These are phyloP conservation scores for Narcine bancroftii DNA, from an alignment of 2,113 vertebrate genomes.

Conservation along the genomic window DNA sequence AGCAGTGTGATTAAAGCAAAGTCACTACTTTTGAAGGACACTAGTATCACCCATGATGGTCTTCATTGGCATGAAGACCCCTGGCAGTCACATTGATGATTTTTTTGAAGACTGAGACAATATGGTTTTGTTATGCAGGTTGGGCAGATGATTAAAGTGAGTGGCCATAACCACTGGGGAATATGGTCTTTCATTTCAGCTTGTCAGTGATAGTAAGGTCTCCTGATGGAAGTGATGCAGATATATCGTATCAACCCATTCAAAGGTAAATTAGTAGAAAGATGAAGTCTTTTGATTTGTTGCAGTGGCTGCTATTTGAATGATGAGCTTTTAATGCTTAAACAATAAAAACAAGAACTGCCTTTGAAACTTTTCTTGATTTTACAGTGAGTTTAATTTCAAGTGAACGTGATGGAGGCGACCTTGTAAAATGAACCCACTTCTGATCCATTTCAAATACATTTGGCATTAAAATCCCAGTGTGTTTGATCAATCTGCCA, in stretches of 20 bases:
- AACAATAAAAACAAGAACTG: not conserved
- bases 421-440: not conserved
- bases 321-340: not conserved
- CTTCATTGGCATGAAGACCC: not conserved
- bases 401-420: not conserved
- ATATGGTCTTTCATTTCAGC: not conserved
- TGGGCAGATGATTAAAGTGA: not conserved
- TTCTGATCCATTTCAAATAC: not conserved
- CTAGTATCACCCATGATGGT: not conserved
- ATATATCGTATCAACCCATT: not conserved
- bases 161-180: no score
- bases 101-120: not conserved
- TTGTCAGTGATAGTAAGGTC: no score
- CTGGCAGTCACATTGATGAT: not conserved
- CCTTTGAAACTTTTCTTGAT: not conserved
- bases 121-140: no score
- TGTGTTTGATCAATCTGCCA: conserved; percentile 25
- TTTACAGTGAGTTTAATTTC: conserved; percentile 15
- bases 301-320: not conserved
- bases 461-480: not conserved
- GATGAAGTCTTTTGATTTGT: not conserved
- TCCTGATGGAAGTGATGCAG: not conserved
- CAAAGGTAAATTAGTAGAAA: not conserved
- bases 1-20: not conserved
- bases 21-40: not conserved